phyloP scores from a whole-genome alignment of 1,140 invertebrate genomes.

The Diabrotica undecimpunctata region DNA sequence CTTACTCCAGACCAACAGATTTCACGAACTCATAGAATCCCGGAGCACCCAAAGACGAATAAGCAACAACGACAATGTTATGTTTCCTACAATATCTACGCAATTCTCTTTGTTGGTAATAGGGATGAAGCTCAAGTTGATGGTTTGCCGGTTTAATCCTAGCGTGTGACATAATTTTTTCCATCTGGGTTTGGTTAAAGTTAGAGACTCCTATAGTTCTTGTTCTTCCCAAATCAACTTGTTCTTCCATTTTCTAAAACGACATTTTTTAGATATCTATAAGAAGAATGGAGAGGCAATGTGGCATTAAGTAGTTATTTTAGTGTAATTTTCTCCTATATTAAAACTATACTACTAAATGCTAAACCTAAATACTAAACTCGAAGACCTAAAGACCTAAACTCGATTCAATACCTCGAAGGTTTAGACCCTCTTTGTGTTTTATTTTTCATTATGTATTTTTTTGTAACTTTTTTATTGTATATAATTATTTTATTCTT shows the following conservation, averaged over 20 bases:
- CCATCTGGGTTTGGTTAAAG: constrained; percentile 69
- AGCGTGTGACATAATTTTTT: constrained; percentile 59
- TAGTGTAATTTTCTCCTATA: no score
- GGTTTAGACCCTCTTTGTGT: no score
- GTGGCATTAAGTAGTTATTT: no score
- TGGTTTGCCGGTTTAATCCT: constrained; percentile 67
- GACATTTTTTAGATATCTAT: constrained; percentile 22
- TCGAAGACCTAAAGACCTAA: no score
- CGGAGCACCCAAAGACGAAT: constrained; percentile 76
- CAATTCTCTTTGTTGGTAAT: constrained; percentile 75
- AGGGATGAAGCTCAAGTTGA: constrained; percentile 79
- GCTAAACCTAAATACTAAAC: no score
- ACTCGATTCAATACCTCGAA: no score
- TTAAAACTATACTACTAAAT: no score
- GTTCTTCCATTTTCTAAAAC: constrained; percentile 69
- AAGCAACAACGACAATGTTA: constrained; percentile 74
- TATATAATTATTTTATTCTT: no score
- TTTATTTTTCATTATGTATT: no score
- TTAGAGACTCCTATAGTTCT: constrained; percentile 78
- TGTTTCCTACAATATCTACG: constrained; percentile 68
- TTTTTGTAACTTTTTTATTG: no score
- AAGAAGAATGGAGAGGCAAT: no score
- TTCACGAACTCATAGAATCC: constrained; percentile 50
- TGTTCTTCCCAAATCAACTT: constrained; percentile 60
- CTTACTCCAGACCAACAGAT: constrained; percentile 42